Conservation (phyloP, 2,888 invertebrate species). For the Punctoribates punctum region DNA sequence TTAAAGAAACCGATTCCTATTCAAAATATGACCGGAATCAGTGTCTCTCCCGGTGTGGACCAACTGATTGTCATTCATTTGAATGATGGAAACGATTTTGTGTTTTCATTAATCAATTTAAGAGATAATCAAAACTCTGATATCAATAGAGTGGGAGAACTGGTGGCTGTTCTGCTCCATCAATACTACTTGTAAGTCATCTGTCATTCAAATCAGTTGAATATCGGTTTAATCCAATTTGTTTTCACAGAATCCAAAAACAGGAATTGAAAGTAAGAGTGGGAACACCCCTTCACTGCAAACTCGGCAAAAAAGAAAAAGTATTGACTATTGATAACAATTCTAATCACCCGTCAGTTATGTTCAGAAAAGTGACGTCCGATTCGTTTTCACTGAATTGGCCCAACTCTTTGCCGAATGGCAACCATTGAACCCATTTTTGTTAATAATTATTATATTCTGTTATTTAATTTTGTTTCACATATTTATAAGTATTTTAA, state of each 20-base stretch:
- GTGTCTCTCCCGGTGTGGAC: slow-evolving; percentile 78
- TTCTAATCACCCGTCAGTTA: slow-evolving; percentile 29
- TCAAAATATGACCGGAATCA: slow-evolving; percentile 76
- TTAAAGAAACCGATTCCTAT: slow-evolving; percentile 80
- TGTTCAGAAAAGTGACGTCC: slow-evolving; percentile 32
- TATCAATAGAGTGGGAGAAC: slow-evolving; percentile 79
- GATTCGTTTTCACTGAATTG: slow-evolving; percentile 21
- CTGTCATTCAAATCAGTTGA: background rate
- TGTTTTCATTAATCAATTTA: slow-evolving; percentile 64
- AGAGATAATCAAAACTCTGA: slow-evolving; percentile 49
- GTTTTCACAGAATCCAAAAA: slow-evolving; percentile 30
- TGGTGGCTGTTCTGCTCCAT: slow-evolving; percentile 74
- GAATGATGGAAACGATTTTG: slow-evolving; percentile 81
- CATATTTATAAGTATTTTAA: background rate
- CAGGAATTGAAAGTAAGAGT: slow-evolving; percentile 24
- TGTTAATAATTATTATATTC: background rate
- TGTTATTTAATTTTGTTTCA: background rate
- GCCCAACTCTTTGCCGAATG: slow-evolving; percentile 18
- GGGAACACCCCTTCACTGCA: slow-evolving; percentile 27
- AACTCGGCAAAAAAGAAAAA: slow-evolving; percentile 33
- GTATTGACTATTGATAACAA: slow-evolving; percentile 13
- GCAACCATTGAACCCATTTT: background rate
- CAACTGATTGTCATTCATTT: slow-evolving; percentile 83
- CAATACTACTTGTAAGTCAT: slow-evolving; percentile 55
- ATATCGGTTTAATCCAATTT: background rate